Evolutionary conservation across 1,140 invertebrate genomes (phyloP), one percentile per base, ranked within the genome.

Genomic region (Drosophila sp.): DNA sequence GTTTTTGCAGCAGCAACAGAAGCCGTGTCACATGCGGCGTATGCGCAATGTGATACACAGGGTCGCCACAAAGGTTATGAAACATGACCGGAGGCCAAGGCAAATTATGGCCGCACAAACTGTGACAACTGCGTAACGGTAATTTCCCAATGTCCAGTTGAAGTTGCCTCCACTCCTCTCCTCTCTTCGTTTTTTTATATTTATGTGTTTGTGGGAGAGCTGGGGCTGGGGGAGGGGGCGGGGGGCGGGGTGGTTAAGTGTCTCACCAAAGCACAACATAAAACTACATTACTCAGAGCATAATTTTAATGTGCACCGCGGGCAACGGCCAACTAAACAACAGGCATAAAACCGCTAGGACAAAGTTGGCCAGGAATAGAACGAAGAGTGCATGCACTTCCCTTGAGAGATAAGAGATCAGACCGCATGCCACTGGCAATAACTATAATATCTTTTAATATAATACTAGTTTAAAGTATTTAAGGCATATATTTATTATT

Each of bases 131-230:
- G 75, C 75, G 78, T 69, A 86, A 81, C 81, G 82, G 82, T 87
- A 86, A 86, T 86, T 87, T 72, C 78, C 75, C 82, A 86, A 82
- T 86, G 81, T 86, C 82, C 81, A 81, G 70, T 84, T 75, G 57
- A 62, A 61, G 16, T 21, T 34, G 43, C 58, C 59, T 32, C 21
- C 27, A 11, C 5, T 7, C 7, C 14, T 53, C 32, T 1, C 29
- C 18, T 4, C 32, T 25, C 32, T n/a, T 34, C 25, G 11, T 40
- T 62, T 75, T 51, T 72, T 66, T 77, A 72, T 77, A 67, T 78
- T 78, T 86, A 89, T 86, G 84, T 78, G 73, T 64, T 48, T 61
- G 48, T 1, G 9, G 5, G 14, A 9, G 21, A 25, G 7, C n/a
- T n/a, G n/a, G n/a, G n/a, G n/a, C n/a, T n/a, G n/a, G n/a, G n/a